phyloP scores from a whole-genome alignment of 2,113 vertebrate genomes.

The Progne subis region DNA sequence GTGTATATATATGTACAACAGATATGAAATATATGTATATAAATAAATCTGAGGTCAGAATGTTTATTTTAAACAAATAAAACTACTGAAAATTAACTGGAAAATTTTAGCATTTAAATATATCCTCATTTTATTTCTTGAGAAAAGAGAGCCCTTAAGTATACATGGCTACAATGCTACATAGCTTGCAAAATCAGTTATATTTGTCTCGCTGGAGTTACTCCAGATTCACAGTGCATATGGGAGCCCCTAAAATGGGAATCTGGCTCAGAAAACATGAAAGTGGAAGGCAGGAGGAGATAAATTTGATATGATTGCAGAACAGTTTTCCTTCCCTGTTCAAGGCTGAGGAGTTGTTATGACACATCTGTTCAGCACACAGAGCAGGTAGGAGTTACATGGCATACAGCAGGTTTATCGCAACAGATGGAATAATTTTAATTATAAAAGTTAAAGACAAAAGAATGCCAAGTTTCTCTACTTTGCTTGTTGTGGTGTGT shows the following conservation, averaged over 20 bases:
- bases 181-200: conserved; percentile 10
- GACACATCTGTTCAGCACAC: conserved; percentile 42
- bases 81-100: neutral
- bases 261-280: neutral
- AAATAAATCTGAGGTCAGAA: neutral
- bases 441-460: conserved; percentile 40
- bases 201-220: conserved; percentile 21
- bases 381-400: conserved; percentile 30
- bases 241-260: conserved; percentile 20
- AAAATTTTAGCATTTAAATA: neutral
- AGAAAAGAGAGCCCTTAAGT: neutral
- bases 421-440: conserved; percentile 44
- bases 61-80: neutral
- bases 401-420: conserved; percentile 20
- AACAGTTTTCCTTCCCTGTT: conserved; percentile 22
- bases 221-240: neutral
- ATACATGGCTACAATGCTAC: neutral
- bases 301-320: conserved; percentile 41
- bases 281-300: conserved; percentile 13
- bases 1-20: neutral
- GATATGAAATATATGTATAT: neutral
- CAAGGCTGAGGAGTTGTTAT: conserved; percentile 36
- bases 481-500: neutral
- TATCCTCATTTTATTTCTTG: neutral
- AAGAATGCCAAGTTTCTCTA: conserved; percentile 25